Percentiles rank a stretch among this genome's conserved stretches.
Evolutionary conservation across 2,113 vertebrate species (phyloP).

Genomic region (Anoplopoma fimbria): DNA sequence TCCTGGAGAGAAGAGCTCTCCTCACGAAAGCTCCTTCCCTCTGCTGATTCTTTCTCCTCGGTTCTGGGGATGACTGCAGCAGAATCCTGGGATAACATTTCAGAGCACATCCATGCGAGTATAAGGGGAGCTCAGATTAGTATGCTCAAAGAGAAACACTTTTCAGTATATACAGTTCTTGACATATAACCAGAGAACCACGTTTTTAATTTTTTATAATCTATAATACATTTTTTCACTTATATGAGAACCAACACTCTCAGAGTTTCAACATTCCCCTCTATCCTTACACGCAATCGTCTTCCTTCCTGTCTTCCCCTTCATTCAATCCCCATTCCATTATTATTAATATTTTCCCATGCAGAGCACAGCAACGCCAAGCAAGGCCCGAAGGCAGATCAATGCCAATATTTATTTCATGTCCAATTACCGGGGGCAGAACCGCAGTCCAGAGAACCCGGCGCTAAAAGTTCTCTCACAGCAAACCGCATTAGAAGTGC

Average conservation of each 20-base stretch:
- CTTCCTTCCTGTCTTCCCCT: slow-evolving; percentile 7
- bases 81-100: slow-evolving; percentile 16
- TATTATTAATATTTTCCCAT: slow-evolving; percentile 37
- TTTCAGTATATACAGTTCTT: background rate
- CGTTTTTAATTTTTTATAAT: background rate
- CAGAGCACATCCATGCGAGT: background rate
- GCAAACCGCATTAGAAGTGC: slow-evolving; percentile 45
- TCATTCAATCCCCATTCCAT: background rate
- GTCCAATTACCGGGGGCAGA: slow-evolving; percentile 62
- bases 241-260: background rate
- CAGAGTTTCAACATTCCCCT: background rate
- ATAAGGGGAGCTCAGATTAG: background rate
- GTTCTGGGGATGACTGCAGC: background rate
- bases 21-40: background rate
- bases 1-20: background rate
- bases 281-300: slow-evolving; percentile 7
- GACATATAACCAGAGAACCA: too few relatives aligned
- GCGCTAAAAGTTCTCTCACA: slow-evolving; percentile 54
- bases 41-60: background rate
- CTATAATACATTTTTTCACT: background rate
- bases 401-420: slow-evolving; percentile 74
- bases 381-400: slow-evolving; percentile 53
- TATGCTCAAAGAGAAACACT: background rate
- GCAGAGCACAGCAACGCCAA: slow-evolving; percentile 37
- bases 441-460: slow-evolving; percentile 17